phyloP scores from a whole-genome alignment of 2,113 vertebrate genomes.

The Microtus richardsoni region DNA sequence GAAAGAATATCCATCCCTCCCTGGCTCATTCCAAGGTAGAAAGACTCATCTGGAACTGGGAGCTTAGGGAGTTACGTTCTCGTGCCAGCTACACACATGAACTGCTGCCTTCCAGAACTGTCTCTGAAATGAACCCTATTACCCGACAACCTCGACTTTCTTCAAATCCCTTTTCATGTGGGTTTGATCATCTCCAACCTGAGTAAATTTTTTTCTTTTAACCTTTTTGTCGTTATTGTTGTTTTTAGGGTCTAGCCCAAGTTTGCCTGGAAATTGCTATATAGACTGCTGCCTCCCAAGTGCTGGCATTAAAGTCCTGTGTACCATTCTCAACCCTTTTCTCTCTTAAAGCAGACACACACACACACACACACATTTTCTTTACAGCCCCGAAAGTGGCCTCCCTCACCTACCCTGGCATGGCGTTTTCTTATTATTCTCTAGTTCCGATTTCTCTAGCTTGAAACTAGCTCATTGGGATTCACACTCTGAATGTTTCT shows the following conservation, averaged over 20 bases:
- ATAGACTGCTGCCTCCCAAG: neutral
- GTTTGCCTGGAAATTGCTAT: neutral
- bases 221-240: neutral
- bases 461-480: neutral
- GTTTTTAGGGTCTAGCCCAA: neutral
- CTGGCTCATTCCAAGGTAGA: constrained; percentile 9
- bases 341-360: neutral
- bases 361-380: neutral
- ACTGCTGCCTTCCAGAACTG: neutral
- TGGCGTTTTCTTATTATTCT: constrained; percentile 1
- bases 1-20: neutral
- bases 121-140: neutral
- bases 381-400: neutral
- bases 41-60: neutral
- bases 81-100: neutral
- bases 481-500: neutral
- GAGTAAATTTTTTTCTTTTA: neutral
- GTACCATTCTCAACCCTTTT: neutral
- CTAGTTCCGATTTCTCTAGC: constrained; percentile 29
- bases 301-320: neutral
- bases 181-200: neutral
- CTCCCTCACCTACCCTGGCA: neutral
- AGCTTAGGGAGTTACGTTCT: neutral
- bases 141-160: neutral
- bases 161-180: neutral